Conservation (phyloP, 2,797 vertebrate species). For the Coilia nasus region DNA sequence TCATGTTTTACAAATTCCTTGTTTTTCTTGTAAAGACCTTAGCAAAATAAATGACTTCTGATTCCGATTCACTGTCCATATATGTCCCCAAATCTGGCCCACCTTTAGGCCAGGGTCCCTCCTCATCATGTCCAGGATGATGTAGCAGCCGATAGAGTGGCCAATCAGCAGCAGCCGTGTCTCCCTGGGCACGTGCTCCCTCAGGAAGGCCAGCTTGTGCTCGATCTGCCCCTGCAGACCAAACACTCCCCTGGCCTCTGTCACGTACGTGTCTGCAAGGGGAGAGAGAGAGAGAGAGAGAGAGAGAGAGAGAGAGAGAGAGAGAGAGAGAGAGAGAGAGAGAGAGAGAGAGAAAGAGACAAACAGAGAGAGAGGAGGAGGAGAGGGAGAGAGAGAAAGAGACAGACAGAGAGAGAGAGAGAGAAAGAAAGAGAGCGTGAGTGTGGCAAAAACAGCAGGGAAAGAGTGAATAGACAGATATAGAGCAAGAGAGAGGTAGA, state of each 20-base stretch:
- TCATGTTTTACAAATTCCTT: too few relatives aligned
- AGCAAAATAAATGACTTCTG: too few relatives aligned
- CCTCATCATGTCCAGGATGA: constrained; percentile 90
- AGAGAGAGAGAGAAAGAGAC: neutral
- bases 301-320: neutral
- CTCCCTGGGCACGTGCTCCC: constrained; percentile 81
- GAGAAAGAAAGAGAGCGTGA: constrained; percentile 18
- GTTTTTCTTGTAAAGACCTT: too few relatives aligned
- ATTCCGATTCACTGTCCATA: too few relatives aligned
- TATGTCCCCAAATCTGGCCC: constrained; percentile 27
- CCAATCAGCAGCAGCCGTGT: constrained; percentile 86
- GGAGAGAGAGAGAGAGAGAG: constrained; percentile 33
- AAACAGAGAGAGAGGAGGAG: neutral
- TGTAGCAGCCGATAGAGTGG: constrained; percentile 92
- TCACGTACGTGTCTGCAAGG: constrained; percentile 71
- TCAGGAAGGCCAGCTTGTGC: constrained; percentile 91
- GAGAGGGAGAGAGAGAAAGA: neutral
- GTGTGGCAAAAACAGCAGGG: neutral
- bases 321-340: neutral
- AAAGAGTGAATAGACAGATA: neutral
- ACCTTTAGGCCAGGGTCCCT: constrained; percentile 84
- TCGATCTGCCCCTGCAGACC: constrained; percentile 89
- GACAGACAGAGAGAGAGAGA: constrained; percentile 11
- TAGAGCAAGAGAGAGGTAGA: constrained; percentile 24
- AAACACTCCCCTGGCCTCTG: constrained; percentile 80